Conservation (phyloP, 2,888 invertebrate species). For the Brachypalpus laphriformis region DNA sequence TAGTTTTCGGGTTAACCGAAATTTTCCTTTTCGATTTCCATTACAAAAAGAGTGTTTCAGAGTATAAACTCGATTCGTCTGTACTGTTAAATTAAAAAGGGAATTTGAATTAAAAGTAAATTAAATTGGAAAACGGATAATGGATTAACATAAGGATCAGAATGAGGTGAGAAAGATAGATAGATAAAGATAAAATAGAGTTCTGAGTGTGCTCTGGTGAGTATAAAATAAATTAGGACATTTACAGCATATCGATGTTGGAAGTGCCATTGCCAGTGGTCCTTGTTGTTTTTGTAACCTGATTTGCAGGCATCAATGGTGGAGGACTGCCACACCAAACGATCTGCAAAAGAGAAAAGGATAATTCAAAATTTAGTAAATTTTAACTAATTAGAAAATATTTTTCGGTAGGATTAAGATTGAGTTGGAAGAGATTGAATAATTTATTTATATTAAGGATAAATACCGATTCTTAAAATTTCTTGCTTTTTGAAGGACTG, state of each 20-base stretch:
- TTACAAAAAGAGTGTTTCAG: slow-evolving; percentile 6
- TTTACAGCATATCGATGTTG: slow-evolving; percentile 82
- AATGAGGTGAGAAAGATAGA: neutral
- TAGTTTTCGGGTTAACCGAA: slow-evolving; percentile 21
- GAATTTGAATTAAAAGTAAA: slow-evolving; percentile 10
- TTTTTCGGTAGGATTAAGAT: too few relatives aligned
- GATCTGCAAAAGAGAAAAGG: slow-evolving; percentile 77
- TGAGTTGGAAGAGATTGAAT: too few relatives aligned
- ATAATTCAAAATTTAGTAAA: neutral
- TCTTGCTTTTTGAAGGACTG: too few relatives aligned
- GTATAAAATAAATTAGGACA: slow-evolving; percentile 43
- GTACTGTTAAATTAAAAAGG: slow-evolving; percentile 9
- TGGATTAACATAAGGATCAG: neutral
- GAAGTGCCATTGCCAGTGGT: slow-evolving; percentile 87
- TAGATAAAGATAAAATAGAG: neutral
- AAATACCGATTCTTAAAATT: too few relatives aligned
- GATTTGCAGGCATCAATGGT: slow-evolving; percentile 80
- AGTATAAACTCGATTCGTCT: neutral
- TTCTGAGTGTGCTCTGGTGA: slow-evolving; percentile 25
- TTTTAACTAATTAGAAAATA: neutral
- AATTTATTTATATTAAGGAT: too few relatives aligned
- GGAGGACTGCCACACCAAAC: slow-evolving; percentile 83
- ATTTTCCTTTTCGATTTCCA: slow-evolving; percentile 21
- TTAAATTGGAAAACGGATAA: neutral
- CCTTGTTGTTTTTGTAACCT: slow-evolving; percentile 87